Percentiles rank a stretch among this genome's conserved stretches.
Conservation (phyloP, 2,888 invertebrate species). For the Phlogophora meticulosa region DNA sequence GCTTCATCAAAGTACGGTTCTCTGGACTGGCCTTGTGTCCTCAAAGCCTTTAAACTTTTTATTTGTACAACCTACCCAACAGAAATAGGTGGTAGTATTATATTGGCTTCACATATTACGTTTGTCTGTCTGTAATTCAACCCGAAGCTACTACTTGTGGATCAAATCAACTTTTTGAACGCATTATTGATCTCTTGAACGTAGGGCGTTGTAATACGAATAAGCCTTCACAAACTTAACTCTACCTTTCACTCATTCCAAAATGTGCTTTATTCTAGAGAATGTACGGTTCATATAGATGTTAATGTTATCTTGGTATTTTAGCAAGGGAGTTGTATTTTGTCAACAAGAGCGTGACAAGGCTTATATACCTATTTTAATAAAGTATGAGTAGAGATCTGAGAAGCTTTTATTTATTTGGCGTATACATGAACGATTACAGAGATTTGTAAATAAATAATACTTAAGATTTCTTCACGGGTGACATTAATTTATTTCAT, state of each 20-base stretch:
- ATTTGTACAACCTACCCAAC: neutral
- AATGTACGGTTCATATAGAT: constrained; percentile 12
- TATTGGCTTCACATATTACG: constrained; percentile 45
- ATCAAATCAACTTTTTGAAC: constrained; percentile 83
- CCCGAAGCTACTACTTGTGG: constrained; percentile 69
- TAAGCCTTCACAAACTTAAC: constrained; percentile 68
- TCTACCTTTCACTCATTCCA: constrained; percentile 22
- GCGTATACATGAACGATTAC: constrained; percentile 57
- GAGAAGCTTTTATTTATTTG: constrained; percentile 66
- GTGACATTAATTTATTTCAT: neutral
- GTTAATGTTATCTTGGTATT: constrained; percentile 41
- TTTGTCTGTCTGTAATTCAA: constrained; percentile 59
- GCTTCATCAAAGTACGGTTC: neutral
- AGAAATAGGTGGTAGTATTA: constrained; percentile 44
- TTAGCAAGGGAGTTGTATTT: constrained; percentile 68
- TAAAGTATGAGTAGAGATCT: constrained; percentile 73
- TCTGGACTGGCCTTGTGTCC: neutral
- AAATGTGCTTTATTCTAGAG: constrained; percentile 46
- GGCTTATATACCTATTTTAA: constrained; percentile 73
- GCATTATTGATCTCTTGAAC: constrained; percentile 81
- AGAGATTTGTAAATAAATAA: constrained; percentile 56
- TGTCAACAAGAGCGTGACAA: constrained; percentile 73
- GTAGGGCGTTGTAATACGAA: constrained; percentile 80
- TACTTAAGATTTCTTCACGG: constrained; percentile 15
- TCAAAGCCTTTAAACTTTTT: neutral